phyloP scores from a whole-genome alignment of 2,888 invertebrate species.

The Tetramorium bicarinatum region DNA sequence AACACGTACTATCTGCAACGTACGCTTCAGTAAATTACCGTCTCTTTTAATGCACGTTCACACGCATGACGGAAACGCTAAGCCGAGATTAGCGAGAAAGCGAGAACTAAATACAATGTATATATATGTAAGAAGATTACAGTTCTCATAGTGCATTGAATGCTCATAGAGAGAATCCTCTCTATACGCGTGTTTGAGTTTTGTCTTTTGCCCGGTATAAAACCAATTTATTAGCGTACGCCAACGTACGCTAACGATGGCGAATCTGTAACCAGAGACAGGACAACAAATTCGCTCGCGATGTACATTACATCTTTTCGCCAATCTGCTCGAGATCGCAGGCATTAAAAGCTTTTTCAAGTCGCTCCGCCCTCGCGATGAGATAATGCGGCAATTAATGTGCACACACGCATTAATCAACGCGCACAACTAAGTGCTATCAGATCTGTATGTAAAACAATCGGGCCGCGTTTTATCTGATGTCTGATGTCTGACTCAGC shows the following conservation, averaged over 20 bases:
- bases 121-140: conserved; percentile 12
- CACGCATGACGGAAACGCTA: neutral
- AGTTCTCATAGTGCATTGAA: neutral
- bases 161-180: neutral
- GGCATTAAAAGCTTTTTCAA: conserved; percentile 49
- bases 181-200: neutral
- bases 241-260: too few species aligned
- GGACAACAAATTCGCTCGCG: neutral
- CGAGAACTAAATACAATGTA: conserved; percentile 7
- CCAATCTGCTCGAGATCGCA: neutral
- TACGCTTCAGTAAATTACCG: conserved; percentile 18
- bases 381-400: conserved; percentile 53
- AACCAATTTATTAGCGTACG: neutral
- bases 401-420: conserved; percentile 44
- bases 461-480: conserved; percentile 26
- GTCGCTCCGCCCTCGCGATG: neutral
- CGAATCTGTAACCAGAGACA: neutral
- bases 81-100: conserved; percentile 21
- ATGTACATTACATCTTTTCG: neutral
- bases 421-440: conserved; percentile 27
- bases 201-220: neutral
- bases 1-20: conserved; percentile 5
- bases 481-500: conserved; percentile 34
- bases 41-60: conserved; percentile 24
- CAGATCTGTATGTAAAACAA: conserved; percentile 50